Conservation (phyloP, 2,888 invertebrate genomes). For the Gari tellinella region DNA sequence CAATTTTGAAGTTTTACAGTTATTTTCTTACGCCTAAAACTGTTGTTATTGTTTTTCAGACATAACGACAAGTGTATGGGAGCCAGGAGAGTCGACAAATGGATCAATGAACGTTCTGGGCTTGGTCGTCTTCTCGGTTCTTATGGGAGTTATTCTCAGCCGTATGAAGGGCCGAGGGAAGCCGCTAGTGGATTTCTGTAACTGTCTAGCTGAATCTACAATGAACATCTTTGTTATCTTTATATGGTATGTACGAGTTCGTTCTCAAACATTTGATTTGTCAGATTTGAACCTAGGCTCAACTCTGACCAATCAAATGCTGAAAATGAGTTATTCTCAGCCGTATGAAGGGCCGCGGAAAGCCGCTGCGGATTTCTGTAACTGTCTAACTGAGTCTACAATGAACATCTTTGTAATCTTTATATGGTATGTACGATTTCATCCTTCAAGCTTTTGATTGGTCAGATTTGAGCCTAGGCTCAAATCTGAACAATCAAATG, state of each 20-base stretch:
- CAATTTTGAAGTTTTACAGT: no score
- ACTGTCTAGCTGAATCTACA: slow-evolving; percentile 94
- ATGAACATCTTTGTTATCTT: slow-evolving; percentile 98
- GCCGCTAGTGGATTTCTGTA: slow-evolving; percentile 94
- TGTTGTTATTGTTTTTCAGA: slow-evolving; percentile 37
- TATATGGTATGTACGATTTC: slow-evolving; percentile 93
- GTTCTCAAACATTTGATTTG: no score
- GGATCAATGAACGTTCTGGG: slow-evolving; percentile 85
- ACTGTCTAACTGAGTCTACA: slow-evolving; percentile 94
- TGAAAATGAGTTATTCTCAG: slow-evolving; percentile 96
- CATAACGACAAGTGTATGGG: slow-evolving; percentile 31
- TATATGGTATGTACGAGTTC: slow-evolving; percentile 91
- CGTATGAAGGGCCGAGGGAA: slow-evolving; percentile 93
- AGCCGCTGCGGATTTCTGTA: slow-evolving; percentile 94
- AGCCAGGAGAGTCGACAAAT: slow-evolving; percentile 32
- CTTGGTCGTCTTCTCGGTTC: slow-evolving; percentile 85
- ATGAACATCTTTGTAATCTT: slow-evolving; percentile 98
- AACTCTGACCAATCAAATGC: no score
- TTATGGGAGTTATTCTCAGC: slow-evolving; percentile 95
- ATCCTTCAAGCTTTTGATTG: no score
- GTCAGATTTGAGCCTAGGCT: neutral
- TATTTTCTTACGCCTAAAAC: no score
- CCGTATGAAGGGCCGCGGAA: slow-evolving; percentile 93
- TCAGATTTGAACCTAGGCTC: no score
- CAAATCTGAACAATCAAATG: no score